phyloP scores from a whole-genome alignment of 2,888 invertebrate genomes.

The Oligia strigilis region DNA sequence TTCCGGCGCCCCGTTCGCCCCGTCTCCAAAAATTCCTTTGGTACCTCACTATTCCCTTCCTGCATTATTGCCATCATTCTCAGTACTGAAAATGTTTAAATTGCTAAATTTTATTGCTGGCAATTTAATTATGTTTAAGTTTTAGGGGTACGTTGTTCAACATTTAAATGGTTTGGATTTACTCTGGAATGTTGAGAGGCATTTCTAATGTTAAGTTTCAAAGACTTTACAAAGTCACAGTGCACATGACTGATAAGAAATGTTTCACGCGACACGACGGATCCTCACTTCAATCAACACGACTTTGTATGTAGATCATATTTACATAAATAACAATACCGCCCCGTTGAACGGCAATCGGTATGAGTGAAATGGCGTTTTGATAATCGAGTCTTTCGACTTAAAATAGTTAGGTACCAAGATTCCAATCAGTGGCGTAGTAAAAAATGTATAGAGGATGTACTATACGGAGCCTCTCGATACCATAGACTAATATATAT shows the following conservation, averaged over 20 bases:
- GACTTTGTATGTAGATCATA: constrained; percentile 28
- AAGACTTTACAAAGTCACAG: constrained; percentile 49
- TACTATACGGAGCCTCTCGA: constrained; percentile 17
- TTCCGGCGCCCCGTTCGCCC: constrained; percentile 97
- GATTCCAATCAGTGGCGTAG: constrained; percentile 13
- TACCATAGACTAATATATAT: too few species aligned
- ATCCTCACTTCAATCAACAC: constrained; percentile 21
- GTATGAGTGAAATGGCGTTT: constrained; percentile 20
- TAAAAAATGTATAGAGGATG: constrained; percentile 20
- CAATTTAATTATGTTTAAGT: constrained; percentile 15
- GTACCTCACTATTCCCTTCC: constrained; percentile 90
- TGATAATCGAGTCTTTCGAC: neutral
- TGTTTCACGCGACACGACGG: constrained; percentile 27
- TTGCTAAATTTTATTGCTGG: constrained; percentile 37
- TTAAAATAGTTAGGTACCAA: neutral
- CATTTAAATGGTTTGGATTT: constrained; percentile 13
- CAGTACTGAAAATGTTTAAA: constrained; percentile 82
- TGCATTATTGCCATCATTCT: constrained; percentile 92
- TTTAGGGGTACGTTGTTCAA: constrained; percentile 18
- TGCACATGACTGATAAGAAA: constrained; percentile 49
- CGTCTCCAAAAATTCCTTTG: constrained; percentile 95
- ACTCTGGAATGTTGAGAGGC: constrained; percentile 30
- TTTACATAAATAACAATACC: constrained; percentile 40
- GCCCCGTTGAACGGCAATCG: constrained; percentile 13
- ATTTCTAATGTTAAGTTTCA: constrained; percentile 37